Evolutionary conservation across 1,140 invertebrate species (phyloP).

Genomic region (Augochlora pura): DNA sequence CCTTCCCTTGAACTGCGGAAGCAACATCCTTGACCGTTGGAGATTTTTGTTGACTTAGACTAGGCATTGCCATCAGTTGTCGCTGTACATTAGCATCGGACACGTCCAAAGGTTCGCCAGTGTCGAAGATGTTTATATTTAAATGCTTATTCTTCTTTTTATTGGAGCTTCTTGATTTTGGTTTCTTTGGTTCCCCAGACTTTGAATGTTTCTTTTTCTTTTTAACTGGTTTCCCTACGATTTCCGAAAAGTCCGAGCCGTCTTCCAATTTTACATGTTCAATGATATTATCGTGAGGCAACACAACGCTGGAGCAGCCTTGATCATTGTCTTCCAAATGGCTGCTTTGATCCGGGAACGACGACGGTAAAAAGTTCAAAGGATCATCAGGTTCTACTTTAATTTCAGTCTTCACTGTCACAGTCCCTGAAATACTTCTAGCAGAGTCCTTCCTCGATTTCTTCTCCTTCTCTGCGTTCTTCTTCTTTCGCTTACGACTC

Average conservation of each 20-base stretch:
- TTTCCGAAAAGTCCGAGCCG: slow-evolving; percentile 32
- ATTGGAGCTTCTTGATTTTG: slow-evolving; percentile 50
- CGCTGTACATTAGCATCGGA: slow-evolving; percentile 72
- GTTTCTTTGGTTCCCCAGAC: slow-evolving; percentile 58
- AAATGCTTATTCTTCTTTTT: slow-evolving; percentile 63
- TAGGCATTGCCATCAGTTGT: slow-evolving; percentile 70
- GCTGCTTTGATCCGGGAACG: slow-evolving; percentile 5
- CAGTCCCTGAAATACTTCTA: slow-evolving; percentile 22
- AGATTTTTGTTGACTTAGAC: slow-evolving; percentile 60
- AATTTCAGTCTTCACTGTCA: slow-evolving; percentile 37
- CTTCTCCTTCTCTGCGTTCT: slow-evolving; percentile 44
- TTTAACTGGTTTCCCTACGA: slow-evolving; percentile 45
- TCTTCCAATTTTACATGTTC: slow-evolving; percentile 23
- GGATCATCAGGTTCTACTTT: slow-evolving; percentile 36
- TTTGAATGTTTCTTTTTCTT: slow-evolving; percentile 66
- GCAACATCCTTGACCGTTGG: slow-evolving; percentile 42
- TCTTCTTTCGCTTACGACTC: slow-evolving; percentile 74
- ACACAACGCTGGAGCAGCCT: slow-evolving; percentile 12
- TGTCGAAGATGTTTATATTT: slow-evolving; percentile 57
- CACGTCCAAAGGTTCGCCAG: slow-evolving; percentile 66
- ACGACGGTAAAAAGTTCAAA: neutral
- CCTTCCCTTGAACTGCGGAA: slow-evolving; percentile 12
- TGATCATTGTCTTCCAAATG: slow-evolving; percentile 3
- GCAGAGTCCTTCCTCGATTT: slow-evolving; percentile 47
- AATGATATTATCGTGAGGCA: neutral